Evolutionary conservation across 2,888 invertebrate genomes (phyloP).

Genomic region (Hymenopus coronatus): DNA sequence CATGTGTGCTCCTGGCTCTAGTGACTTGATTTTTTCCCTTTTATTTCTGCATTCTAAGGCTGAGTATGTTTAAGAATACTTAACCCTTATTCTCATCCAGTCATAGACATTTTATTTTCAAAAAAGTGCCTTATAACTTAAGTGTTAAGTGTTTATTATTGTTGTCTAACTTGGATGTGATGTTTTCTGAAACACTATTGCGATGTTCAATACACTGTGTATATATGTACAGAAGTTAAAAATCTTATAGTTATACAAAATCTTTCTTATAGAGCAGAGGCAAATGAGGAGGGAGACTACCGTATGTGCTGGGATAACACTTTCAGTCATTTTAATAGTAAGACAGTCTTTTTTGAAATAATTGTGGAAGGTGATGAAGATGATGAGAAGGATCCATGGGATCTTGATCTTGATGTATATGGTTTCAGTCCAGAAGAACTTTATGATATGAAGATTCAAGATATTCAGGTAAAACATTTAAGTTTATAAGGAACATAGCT

Average conservation of each 20-base stretch:
- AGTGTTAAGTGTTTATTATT: too few species aligned
- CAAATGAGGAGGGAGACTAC: conserved; percentile 67
- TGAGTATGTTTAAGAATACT: too few species aligned
- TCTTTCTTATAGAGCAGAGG: conserved; percentile 50
- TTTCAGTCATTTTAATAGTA: conserved; percentile 76
- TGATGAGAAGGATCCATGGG: conserved; percentile 46
- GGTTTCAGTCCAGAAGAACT: conserved; percentile 53
- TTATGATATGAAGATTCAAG: conserved; percentile 53
- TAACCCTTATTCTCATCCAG: too few species aligned
- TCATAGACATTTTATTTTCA: too few species aligned
- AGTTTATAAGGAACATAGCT: neutral
- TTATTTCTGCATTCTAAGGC: too few species aligned
- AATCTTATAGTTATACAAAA: too few species aligned
- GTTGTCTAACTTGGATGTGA: too few species aligned
- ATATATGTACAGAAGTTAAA: neutral
- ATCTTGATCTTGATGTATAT: conserved; percentile 38
- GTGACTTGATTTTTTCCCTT: too few species aligned
- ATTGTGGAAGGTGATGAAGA: conserved; percentile 61
- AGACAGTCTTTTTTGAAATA: conserved; percentile 81
- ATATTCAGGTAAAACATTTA: conserved; percentile 44
- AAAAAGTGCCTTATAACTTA: too few species aligned
- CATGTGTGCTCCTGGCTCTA: too few species aligned
- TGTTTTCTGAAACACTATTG: too few species aligned
- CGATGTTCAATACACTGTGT: neutral
- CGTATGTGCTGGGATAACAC: conserved; percentile 86